phyloP scores from a whole-genome alignment of 2,797 vertebrate genomes.

The Dipus sagitta region DNA sequence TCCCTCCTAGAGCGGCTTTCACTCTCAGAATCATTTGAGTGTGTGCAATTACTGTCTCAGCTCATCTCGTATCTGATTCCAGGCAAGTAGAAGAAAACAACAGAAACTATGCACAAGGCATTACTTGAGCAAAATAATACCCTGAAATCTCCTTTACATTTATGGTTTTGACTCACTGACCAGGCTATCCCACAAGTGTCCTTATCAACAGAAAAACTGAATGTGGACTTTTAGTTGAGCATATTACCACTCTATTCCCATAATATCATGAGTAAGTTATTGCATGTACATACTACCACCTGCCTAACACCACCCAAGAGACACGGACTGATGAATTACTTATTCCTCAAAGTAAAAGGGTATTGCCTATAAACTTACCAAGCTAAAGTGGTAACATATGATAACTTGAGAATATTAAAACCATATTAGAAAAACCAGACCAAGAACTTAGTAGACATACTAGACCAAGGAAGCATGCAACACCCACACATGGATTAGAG shows the following conservation, averaged over 20 bases:
- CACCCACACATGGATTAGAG: neutral
- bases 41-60: neutral
- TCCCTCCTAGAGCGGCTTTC: neutral
- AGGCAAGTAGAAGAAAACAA: neutral
- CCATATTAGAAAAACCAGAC: neutral
- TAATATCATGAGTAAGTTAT: too few species aligned
- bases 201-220: neutral
- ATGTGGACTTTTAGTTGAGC: neutral
- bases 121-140: conserved; percentile 18
- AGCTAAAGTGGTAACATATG: neutral
- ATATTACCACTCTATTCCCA: neutral
- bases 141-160: neutral
- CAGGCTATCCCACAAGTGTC: neutral
- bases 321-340: neutral
- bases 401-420: neutral
- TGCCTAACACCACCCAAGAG: neutral
- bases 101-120: neutral
- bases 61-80: neutral
- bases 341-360: neutral
- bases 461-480: neutral
- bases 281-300: neutral
- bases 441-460: neutral
- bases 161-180: neutral
- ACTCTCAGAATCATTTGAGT: neutral
- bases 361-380: neutral